Percentiles rank a stretch among this genome's conserved stretches.
These are phyloP conservation scores for Euura saliciscinereae DNA, from an alignment of 1,140 invertebrate species.

Conservation along the genomic window DNA sequence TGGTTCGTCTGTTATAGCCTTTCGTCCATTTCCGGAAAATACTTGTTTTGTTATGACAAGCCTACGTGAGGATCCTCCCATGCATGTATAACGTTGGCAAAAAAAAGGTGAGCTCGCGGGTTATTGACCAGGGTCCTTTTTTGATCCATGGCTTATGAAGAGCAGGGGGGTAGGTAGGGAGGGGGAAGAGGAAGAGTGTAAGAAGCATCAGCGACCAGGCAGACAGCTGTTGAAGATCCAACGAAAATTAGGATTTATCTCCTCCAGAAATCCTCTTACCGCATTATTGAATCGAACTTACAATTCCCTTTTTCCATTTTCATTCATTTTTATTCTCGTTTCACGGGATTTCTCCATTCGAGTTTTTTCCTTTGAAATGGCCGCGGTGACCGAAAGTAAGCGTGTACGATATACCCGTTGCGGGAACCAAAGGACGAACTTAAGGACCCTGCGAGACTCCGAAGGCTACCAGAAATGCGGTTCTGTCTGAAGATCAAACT, in stretches of 20 bases:
- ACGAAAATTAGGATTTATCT: conserved; percentile 6
- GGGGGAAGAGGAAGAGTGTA: too few species aligned
- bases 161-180: neutral
- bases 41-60: too few species aligned
- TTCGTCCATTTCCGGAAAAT: too few species aligned
- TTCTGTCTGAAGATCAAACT: conserved; percentile 7
- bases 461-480: neutral
- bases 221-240: neutral
- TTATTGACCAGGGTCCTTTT: neutral
- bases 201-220: neutral
- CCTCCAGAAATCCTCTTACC: neutral
- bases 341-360: conserved; percentile 20
- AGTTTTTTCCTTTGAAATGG: conserved; percentile 2
- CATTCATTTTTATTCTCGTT: conserved; percentile 9
- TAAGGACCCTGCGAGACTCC: neutral
- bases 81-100: too few species aligned
- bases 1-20: too few species aligned
- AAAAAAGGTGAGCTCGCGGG: neutral
- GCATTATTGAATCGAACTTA: conserved; percentile 7
- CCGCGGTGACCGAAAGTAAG: neutral
- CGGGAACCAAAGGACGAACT: neutral
- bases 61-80: too few species aligned
- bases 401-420: neutral
- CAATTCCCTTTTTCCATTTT: conserved; percentile 1
- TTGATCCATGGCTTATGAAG: neutral